Evolutionary conservation across 1,140 invertebrate genomes (phyloP), one percentile per base, ranked within the genome.

Genomic region (Zaprionus taronus): DNA sequence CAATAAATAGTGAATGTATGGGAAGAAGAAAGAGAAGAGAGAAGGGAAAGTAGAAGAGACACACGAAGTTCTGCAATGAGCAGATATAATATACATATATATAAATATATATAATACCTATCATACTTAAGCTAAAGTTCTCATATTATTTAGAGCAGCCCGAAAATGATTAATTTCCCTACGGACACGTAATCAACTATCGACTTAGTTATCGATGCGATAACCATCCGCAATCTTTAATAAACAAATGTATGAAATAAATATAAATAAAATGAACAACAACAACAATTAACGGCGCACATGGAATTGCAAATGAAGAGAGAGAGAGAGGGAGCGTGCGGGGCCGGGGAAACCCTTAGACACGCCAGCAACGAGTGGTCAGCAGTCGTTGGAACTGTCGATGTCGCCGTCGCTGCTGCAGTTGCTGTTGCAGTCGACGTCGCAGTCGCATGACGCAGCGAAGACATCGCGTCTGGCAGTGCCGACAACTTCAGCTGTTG

Each of bases 251-350:
- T 17, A 47, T 47, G 15, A n/a, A n/a, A 47, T 47, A 47, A 47
- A 44, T 44, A 44, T 17, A 44, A 44, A 44, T 17, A 44, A 17
- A 73, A 68, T 64, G 77, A 80, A 66, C 69, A 77, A 63, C 38
- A 80, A 77, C 66, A 74, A 69, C 72, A 77, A 80, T 79, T 79
- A 80, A 77, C 68, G 70, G 47, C 61, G 69, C 69, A 67, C 56
- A 72, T 72, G 63, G 60, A 77, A 77, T 49, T n/a, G 58, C 61
- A 77, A 65, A 47, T 41, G 61, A 41, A 24, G 17, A 41, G 12
- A 11, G 28, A 20, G 1, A 24, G 31, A 12, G 1, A 6, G 12
- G 34, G n/a, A 20, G 51, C 3, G 17, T 14, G 22, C n/a, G 4
- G 14, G 14, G 44, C 5, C n/a, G 2, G 9, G 51, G 47, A 31